Conservation (phyloP, 1,140 invertebrate species). For the Zaprionus capensis region DNA sequence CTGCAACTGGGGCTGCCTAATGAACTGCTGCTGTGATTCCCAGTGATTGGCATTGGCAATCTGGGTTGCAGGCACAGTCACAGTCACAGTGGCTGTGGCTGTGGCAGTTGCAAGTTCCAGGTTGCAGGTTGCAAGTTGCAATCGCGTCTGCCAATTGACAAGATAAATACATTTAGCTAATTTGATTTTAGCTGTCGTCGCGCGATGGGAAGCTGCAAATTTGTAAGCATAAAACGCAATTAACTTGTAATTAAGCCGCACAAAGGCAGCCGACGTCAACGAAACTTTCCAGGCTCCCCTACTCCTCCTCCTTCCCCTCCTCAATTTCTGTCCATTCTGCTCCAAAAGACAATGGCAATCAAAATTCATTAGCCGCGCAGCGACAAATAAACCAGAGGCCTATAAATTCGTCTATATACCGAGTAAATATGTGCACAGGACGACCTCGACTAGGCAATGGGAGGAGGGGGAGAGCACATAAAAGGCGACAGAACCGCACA, state of each 20-base stretch:
- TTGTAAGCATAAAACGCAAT: conserved; percentile 78
- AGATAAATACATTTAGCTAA: conserved; percentile 83
- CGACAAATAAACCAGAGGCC: conserved; percentile 77
- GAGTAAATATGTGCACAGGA: conserved; percentile 68
- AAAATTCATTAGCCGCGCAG: conserved; percentile 77
- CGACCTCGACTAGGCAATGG: conserved; percentile 2
- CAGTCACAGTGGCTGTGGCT: neutral
- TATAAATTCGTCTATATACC: conserved; percentile 41
- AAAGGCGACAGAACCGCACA: conserved; percentile 80
- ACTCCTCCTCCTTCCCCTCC: conserved; percentile 3
- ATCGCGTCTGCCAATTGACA: conserved; percentile 78
- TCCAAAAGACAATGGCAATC: conserved; percentile 69
- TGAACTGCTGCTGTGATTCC: conserved; percentile 60
- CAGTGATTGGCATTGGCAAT: conserved; percentile 65
- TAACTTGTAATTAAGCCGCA: conserved; percentile 76
- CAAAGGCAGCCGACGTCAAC: conserved; percentile 56
- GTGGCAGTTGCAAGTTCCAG: conserved; percentile 18
- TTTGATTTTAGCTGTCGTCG: conserved; percentile 65
- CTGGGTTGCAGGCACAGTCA: neutral
- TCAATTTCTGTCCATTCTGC: conserved; percentile 40
- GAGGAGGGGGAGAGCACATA: conserved; percentile 48
- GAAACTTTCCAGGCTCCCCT: conserved; percentile 2
- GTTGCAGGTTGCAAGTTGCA: conserved; percentile 51
- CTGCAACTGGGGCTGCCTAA: conserved; percentile 51
- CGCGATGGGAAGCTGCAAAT: conserved; percentile 67